Evolutionary conservation across 2,888 invertebrate genomes (phyloP).

Genomic region (Tinea trinotella): DNA sequence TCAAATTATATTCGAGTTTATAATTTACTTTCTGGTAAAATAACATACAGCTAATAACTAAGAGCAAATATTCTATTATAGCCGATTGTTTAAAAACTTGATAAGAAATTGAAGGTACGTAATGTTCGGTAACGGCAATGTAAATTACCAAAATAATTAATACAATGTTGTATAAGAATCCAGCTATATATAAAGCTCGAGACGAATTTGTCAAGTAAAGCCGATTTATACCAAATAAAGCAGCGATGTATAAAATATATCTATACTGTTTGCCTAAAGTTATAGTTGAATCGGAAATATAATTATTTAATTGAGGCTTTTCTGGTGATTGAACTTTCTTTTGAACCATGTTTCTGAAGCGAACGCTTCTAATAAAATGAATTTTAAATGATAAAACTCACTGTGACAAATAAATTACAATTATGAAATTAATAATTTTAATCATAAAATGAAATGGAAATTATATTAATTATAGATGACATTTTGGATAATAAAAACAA

Average conservation of each 20-base stretch:
- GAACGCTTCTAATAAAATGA: neutral
- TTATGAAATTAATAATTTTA: too few relatives aligned
- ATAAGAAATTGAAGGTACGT: neutral
- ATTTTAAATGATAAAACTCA: too few relatives aligned
- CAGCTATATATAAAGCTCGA: neutral
- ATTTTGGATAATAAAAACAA: too few relatives aligned
- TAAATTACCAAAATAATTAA: neutral
- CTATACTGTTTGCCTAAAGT: neutral
- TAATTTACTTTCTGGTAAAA: neutral
- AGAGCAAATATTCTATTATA: neutral
- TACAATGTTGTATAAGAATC: neutral
- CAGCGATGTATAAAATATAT: neutral
- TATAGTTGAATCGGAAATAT: neutral
- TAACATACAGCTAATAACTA: neutral
- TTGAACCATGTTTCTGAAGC: neutral
- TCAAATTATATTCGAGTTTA: neutral
- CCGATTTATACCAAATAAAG: neutral
- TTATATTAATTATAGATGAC: too few relatives aligned
- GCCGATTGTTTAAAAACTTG: constrained; percentile 9
- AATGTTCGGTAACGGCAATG: neutral
- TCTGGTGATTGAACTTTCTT: neutral
- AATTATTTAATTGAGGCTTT: neutral
- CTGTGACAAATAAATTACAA: too few relatives aligned
- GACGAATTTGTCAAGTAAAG: neutral
- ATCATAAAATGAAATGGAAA: too few relatives aligned